phyloP scores from a whole-genome alignment of 2,797 vertebrate species.

The Anabacerthia variegaticeps region DNA sequence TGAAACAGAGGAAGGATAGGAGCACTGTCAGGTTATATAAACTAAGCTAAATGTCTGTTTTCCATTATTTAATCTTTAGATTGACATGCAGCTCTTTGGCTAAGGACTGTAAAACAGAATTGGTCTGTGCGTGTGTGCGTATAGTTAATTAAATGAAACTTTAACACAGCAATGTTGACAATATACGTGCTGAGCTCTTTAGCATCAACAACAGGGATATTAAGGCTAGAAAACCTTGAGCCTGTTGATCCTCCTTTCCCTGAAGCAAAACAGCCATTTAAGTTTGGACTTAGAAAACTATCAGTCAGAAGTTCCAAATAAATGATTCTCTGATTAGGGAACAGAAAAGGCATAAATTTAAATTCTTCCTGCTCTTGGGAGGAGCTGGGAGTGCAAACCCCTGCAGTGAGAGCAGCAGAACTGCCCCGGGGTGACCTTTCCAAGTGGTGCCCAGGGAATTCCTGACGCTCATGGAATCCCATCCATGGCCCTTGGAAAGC shows the following conservation, averaged over 20 bases:
- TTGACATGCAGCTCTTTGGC: slow-evolving; percentile 39
- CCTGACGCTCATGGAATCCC: slow-evolving; percentile 20
- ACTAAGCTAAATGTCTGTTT: slow-evolving; percentile 48
- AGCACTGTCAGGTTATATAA: slow-evolving; percentile 64
- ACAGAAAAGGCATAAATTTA: slow-evolving; percentile 40
- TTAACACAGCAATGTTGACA: neutral
- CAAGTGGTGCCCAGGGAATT: slow-evolving; percentile 29
- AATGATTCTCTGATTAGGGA: slow-evolving; percentile 38
- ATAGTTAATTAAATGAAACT: slow-evolving; percentile 27
- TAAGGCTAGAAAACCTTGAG: slow-evolving; percentile 49
- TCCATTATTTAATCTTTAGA: slow-evolving; percentile 61
- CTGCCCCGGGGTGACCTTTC: slow-evolving; percentile 7
- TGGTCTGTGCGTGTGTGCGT: neutral
- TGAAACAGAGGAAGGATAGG: slow-evolving; percentile 44
- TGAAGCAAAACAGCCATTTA: slow-evolving; percentile 66
- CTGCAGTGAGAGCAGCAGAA: slow-evolving; percentile 3
- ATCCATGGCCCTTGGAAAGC: neutral
- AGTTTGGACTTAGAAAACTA: slow-evolving; percentile 52
- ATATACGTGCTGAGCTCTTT: neutral
- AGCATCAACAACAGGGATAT: slow-evolving; percentile 15
- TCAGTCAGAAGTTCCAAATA: slow-evolving; percentile 34
- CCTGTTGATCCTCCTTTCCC: slow-evolving; percentile 69
- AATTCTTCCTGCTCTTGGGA: slow-evolving; percentile 9
- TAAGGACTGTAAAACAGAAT: neutral
- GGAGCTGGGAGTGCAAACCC: neutral